Percentiles rank a stretch among this genome's conserved stretches.
Conservation (phyloP, 2,113 vertebrate species). For the Grus americana region DNA sequence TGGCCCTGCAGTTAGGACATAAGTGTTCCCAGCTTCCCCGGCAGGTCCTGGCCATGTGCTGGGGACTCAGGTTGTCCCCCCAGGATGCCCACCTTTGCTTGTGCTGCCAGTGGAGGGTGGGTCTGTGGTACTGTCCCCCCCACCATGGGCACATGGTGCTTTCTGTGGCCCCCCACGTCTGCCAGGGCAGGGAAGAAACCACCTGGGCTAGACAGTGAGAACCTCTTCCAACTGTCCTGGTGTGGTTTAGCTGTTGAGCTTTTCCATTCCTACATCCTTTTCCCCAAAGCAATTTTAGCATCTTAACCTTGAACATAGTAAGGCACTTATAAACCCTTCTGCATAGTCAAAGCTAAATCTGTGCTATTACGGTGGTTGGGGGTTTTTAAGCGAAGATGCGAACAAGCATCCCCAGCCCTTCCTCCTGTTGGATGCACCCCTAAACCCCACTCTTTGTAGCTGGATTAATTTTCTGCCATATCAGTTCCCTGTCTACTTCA, state of each 20-base stretch:
- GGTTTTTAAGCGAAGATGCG: neutral
- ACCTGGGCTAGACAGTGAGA: neutral
- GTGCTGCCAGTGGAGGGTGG: neutral
- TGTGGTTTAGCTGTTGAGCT: neutral
- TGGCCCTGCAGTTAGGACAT: fast-evolving
- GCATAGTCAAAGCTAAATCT: neutral
- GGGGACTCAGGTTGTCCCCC: neutral
- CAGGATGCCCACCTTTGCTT: neutral
- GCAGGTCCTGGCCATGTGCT: neutral
- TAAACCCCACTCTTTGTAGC: neutral
- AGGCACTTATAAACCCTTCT: neutral
- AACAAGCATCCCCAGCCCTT: neutral
- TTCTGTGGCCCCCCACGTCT: fast-evolving
- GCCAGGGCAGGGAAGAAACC: neutral
- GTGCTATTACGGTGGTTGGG: neutral
- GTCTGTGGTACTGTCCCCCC: neutral
- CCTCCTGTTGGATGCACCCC: neutral
- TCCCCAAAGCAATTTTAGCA: neutral
- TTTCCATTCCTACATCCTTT: neutral
- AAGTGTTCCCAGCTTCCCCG: neutral
- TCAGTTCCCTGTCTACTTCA: neutral
- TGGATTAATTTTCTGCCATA: neutral
- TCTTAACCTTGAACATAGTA: neutral
- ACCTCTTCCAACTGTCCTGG: neutral
- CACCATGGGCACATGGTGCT: neutral